phyloP scores from a whole-genome alignment of 37 sponge, comb jelly and placozoan genomes.

The Spongilla lacustris region DNA sequence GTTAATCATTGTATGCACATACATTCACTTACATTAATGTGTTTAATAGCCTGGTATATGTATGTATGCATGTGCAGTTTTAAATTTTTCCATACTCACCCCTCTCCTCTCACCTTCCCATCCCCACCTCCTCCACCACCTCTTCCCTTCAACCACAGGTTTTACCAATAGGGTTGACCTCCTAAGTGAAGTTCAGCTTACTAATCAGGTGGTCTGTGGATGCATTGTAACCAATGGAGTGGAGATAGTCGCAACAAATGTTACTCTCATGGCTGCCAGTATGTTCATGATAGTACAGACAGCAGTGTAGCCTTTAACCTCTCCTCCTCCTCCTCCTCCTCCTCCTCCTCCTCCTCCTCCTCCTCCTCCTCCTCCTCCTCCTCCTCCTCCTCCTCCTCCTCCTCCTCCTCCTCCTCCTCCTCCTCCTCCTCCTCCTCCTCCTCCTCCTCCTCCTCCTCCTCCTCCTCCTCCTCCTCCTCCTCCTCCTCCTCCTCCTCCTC shows the following conservation, averaged over 20 bases:
- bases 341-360: not conserved
- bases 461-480: no score
- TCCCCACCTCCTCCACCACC: not conserved
- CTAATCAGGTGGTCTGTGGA: not conserved
- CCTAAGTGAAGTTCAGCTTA: not conserved
- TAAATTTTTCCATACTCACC: no score
- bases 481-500: no score
- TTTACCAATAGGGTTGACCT: not conserved
- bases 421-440: not conserved
- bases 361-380: not conserved
- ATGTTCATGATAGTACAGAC: not conserved
- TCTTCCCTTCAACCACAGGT: not conserved
- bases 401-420: not conserved
- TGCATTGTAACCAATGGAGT: not conserved
- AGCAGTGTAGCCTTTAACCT: no score
- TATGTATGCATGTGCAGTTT: no score
- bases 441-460: no score
- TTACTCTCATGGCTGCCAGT: not conserved
- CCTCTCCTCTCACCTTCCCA: not conserved
- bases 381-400: not conserved
- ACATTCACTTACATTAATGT: no score
- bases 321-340: not conserved
- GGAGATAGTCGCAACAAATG: not conserved
- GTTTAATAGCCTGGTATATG: no score
- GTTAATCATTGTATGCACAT: no score